A percentile compares a stretch with the other conserved stretches of the same genome.
Evolutionary conservation across 2,797 vertebrate genomes (phyloP).

Genomic region (Hemitrygon akajei): DNA sequence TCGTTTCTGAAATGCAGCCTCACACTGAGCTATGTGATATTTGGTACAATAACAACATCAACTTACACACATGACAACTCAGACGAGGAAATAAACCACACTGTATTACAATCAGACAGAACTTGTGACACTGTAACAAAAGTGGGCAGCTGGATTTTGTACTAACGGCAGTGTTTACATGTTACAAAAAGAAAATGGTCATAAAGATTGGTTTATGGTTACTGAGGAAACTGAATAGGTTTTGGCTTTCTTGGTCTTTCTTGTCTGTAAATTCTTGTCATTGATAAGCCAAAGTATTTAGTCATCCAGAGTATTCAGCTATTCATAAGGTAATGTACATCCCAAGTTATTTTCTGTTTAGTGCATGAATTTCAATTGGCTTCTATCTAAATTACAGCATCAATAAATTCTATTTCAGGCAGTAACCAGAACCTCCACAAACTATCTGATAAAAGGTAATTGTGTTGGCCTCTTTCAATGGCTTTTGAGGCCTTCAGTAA

Average conservation of each 20-base stretch:
- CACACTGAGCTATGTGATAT: not conserved
- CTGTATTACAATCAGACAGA: not conserved
- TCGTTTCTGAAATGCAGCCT: not conserved
- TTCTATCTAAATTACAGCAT: constrained; percentile 11
- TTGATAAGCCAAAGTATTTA: not conserved
- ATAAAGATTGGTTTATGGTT: not conserved
- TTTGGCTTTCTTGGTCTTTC: not conserved
- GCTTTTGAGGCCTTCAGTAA: constrained; percentile 34
- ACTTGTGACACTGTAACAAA: not conserved
- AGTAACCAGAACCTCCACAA: constrained; percentile 13
- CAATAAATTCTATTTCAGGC: constrained; percentile 14
- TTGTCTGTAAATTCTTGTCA: not conserved
- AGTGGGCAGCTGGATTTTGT: not conserved
- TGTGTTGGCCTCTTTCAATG: constrained; percentile 35
- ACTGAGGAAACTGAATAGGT: not conserved
- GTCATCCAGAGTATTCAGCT: not conserved
- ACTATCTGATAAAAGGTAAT: constrained; percentile 34
- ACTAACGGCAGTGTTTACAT: not conserved
- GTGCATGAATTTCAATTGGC: not conserved
- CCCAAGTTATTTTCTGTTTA: constrained; percentile 22
- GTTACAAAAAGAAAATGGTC: not conserved
- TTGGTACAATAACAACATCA: not conserved
- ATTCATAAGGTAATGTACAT: not conserved
- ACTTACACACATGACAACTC: not conserved
- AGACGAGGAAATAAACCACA: not conserved